Conservation (phyloP, 2,888 invertebrate species). For the Epirrhoe tristata region DNA sequence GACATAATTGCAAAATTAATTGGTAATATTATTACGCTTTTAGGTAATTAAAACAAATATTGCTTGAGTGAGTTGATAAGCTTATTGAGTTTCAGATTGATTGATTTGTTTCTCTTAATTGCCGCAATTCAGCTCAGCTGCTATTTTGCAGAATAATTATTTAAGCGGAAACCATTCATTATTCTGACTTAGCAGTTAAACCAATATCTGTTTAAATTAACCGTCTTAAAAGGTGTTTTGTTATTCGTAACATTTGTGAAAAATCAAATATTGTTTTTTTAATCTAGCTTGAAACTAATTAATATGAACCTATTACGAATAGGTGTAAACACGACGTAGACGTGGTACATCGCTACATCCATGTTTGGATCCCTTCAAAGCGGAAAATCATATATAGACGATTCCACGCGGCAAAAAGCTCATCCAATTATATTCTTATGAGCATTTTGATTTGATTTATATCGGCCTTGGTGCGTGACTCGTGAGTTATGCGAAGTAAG, state of each 20-base stretch:
- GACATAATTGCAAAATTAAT: neutral
- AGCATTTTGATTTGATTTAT: constrained; percentile 55
- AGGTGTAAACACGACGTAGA: constrained; percentile 20
- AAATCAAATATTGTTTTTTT: too few relatives aligned
- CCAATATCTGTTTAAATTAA: neutral
- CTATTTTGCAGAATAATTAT: neutral
- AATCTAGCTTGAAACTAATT: too few relatives aligned
- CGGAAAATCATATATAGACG: constrained; percentile 18
- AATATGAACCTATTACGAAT: too few relatives aligned
- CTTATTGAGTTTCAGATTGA: neutral
- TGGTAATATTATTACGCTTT: neutral
- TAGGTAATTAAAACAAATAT: neutral
- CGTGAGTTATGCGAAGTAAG: constrained; percentile 52
- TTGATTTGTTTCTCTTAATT: constrained; percentile 1
- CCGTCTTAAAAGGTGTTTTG: neutral
- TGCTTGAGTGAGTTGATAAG: neutral
- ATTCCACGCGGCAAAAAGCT: constrained; percentile 35
- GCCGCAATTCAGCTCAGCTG: neutral
- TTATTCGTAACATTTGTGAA: neutral
- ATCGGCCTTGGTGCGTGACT: constrained; percentile 51
- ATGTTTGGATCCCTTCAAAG: constrained; percentile 28
- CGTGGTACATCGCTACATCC: constrained; percentile 23
- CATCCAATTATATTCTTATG: constrained; percentile 64
- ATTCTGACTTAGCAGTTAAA: neutral
- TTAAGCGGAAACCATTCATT: neutral